A percentile compares a stretch with the other conserved stretches of the same genome.
Conservation (phyloP, 2,797 vertebrate genomes). For the Eulemur mongoz region DNA sequence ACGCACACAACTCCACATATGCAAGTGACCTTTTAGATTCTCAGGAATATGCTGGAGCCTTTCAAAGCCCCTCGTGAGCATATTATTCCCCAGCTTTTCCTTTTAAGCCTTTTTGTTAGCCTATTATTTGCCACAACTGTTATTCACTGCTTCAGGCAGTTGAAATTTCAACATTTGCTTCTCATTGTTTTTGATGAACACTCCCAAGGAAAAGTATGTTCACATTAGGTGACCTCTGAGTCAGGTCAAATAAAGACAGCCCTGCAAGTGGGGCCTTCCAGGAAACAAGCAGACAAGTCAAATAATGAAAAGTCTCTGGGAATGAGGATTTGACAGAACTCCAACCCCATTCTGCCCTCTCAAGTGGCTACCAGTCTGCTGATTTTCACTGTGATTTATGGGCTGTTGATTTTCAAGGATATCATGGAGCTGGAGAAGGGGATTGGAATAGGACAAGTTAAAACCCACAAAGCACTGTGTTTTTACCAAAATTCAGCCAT, state of each 20-base stretch:
- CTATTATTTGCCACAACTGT: background rate
- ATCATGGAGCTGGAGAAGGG: background rate
- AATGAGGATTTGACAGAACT: background rate
- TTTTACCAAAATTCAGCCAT: conserved; percentile 26
- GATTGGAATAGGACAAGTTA: background rate
- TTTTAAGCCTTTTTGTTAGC: background rate
- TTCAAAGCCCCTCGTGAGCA: background rate
- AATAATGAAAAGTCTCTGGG: background rate
- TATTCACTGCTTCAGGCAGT: background rate
- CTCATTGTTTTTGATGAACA: conserved; percentile 10
- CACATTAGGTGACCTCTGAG: background rate
- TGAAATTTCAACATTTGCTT: conserved; percentile 14
- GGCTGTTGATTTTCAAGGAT: background rate
- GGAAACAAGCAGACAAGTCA: background rate
- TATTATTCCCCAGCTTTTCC: background rate
- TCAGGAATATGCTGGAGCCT: background rate
- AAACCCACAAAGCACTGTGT: background rate
- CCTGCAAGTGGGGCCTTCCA: background rate
- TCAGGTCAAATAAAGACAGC: background rate
- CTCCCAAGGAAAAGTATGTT: background rate
- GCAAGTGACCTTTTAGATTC: background rate
- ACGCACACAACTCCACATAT: background rate
- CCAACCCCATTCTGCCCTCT: background rate
- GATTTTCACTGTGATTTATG: background rate
- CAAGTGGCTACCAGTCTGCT: background rate